Base-by-base conservation (phyloP, 2,888 invertebrate species). In the Digitonthophagus gazella region DNA sequence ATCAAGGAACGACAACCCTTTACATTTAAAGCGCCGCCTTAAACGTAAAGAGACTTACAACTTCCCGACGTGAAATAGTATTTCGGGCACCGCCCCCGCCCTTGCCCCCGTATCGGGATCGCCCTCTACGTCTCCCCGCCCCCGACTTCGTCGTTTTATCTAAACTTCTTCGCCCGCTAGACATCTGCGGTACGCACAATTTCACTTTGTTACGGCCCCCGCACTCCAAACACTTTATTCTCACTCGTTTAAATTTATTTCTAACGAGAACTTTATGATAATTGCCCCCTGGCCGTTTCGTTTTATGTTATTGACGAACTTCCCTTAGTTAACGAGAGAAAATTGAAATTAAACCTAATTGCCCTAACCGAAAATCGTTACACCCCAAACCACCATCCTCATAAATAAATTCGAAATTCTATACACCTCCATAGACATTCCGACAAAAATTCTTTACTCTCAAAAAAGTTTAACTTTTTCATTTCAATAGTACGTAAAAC, bases 41-140 rank as follows among this genome's bases (percentile, higher is more conserved):
- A n/a, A n/a, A n/a, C n/a, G 28, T 44, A 44, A 44, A 44, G 6
- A 44, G 28, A 77, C 78, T 78, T 76, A 77, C 77, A 79, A 77
- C 77, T 79, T 77, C 76, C 76, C 74, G 76, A 72, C 76, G 75
- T 76, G 76, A 78, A 78, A 74, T 73, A 75, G 71, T 71, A 74
- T 75, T 77, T 74, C 73, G 28, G 55, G 74, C 73, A 74, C 74
- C 73, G 73, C 74, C 74, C 73, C 70, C 71, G 71, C 69, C 74
- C 73, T 69, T 71, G 71, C 69, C 44, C 67, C 69, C 44, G 22
- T 44, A 19, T 69, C 70, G 58, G 71, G 67, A 67, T 72, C 68
- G 65, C 69, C 68, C 71, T 69, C 11, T 44, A 44, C 11, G 28
- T 3, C 28, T 44, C 11, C 28, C 6, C 6, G 68, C 72, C 64